Percentiles rank a stretch among this genome's conserved stretches.
These are phyloP conservation scores for Catharus fuscescens DNA, from an alignment of 2,113 vertebrate species.

Conservation along the genomic window DNA sequence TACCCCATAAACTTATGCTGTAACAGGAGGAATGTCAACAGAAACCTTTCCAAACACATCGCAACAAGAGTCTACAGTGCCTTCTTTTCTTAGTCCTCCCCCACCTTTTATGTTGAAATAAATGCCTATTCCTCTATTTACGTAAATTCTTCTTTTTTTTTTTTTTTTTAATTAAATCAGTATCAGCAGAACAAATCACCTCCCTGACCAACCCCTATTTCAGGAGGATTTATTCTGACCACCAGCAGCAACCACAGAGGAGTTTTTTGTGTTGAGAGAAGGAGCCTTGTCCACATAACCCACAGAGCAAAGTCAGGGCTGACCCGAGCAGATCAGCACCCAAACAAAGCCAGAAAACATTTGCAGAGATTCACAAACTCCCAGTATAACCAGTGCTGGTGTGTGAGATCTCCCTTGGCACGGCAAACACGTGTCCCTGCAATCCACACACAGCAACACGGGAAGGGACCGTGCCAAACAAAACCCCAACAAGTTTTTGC, in stretches of 20 bases:
- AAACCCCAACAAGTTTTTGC: not conserved
- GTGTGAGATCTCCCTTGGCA: not conserved
- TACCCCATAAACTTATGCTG: not conserved
- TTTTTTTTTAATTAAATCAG: not conserved
- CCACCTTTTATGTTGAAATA: not conserved
- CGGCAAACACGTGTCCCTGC: not conserved
- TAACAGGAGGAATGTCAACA: not conserved
- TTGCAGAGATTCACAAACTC: not conserved
- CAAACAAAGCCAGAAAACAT: not conserved
- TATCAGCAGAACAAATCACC: not conserved
- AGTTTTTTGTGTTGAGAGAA: not conserved
- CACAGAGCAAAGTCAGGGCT: not conserved
- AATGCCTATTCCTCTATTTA: not conserved
- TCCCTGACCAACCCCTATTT: not conserved
- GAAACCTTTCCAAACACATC: not conserved
- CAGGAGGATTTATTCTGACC: not conserved
- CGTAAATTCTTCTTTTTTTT: not conserved
- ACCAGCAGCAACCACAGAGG: not conserved
- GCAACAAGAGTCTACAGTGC: not conserved
- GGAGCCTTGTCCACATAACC: not conserved
- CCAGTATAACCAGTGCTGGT: rapidly evolving
- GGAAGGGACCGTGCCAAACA: not conserved
- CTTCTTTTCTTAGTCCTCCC: not conserved
- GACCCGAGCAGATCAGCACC: not conserved
- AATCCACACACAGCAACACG: not conserved